Base-by-base conservation (phyloP, 2,113 vertebrate genomes). In the Oophaga pumilio region DNA sequence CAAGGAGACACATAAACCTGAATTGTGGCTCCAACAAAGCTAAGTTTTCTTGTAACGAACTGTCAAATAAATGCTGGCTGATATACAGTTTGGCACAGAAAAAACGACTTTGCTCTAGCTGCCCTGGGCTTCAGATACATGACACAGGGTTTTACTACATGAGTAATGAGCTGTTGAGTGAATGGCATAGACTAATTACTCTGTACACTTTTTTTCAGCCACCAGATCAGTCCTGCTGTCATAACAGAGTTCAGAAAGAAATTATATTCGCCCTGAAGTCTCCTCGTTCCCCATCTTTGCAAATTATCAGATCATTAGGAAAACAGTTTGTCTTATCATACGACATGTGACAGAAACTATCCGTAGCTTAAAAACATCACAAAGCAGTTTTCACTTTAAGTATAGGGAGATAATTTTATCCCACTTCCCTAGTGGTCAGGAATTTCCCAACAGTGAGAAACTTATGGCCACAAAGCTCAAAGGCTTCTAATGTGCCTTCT, bases 21-120 rank as follows among this genome's bases (percentile, higher is more conserved):
- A 85, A 74, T 69, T 43, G 81, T 69, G 82, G 85, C 74, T 82
- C 62, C 82, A 88, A 79, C 84, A 88, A 91, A 88, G 8, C 43
- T 85, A 49, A 83, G 74, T 88, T 69, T 88, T 76, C 64, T 89
- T 84, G 89, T 79, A 77, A 89, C 52, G 81, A 88, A 88, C 20
- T 78, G 66, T 84, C 89, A 81, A 87, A 79, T 59, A 89, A 86
- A 89, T 89, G 87, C 85, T 90, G 90, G 90, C 89, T 90, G 88
- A 90, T 90, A 80, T 88, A 89, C 89, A 89, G 76, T 90, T 89
- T 91, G 90, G 91, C 91, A 91, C 79, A 59, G 56, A 33, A 82
- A 43, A 79, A 53, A 84, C 76, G 69, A 66, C 82, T 83, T 43
- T 68, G 28, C 68, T 90, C 14, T 56, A 84, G 81, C 90, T 90